Evolutionary conservation across 2,113 vertebrate genomes (phyloP).

Genomic region (Phalacrocorax pelagicus): DNA sequence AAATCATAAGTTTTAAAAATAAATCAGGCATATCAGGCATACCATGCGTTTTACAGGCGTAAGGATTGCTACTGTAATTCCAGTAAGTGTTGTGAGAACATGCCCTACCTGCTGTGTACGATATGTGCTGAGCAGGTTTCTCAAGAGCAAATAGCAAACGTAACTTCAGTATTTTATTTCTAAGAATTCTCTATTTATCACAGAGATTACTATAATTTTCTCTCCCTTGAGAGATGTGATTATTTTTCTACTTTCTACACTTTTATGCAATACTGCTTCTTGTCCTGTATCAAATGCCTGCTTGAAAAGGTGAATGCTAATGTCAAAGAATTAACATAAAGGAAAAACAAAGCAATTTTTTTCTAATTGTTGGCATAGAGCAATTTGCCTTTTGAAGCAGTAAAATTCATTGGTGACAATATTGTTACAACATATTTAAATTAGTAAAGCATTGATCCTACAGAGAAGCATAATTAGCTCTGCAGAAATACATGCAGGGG

Average conservation of each 20-base stretch:
- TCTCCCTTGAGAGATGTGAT: background rate
- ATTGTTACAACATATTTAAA: slow-evolving; percentile 37
- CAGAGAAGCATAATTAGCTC: slow-evolving; percentile 5
- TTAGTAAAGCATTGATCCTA: slow-evolving; percentile 28
- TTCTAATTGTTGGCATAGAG: background rate
- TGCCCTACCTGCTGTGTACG: background rate
- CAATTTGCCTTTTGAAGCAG: slow-evolving; percentile 27
- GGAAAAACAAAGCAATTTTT: slow-evolving; percentile 16
- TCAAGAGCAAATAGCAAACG: background rate
- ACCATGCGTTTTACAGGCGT: background rate
- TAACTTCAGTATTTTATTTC: background rate
- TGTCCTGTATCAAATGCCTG: background rate
- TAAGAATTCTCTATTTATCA: background rate
- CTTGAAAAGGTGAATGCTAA: slow-evolving; percentile 31
- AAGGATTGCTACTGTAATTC: background rate
- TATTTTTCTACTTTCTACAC: background rate
- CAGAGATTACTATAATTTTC: background rate
- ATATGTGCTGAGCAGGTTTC: background rate
- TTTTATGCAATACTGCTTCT: background rate
- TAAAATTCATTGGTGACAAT: slow-evolving; percentile 36
- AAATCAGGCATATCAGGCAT: background rate
- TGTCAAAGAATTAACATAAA: slow-evolving; percentile 23
- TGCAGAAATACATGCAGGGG: background rate
- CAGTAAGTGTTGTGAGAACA: background rate
- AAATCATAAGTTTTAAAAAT: background rate